Conservation (phyloP, 2,113 vertebrate species). For the Chaenocephalus aceratus region DNA sequence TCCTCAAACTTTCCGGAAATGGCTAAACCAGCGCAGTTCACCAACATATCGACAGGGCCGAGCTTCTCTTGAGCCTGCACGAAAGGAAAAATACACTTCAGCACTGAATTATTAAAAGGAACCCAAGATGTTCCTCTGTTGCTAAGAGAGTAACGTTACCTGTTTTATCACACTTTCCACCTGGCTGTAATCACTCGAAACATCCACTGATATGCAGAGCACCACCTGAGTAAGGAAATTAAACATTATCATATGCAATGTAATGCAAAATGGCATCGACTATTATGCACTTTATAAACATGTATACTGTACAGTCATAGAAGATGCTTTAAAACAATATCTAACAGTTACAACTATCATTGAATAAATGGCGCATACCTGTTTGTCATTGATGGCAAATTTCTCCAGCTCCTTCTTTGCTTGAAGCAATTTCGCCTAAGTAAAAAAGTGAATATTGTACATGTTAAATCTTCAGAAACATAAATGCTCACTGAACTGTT, state of each 20-base stretch:
- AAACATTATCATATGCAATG: constrained; percentile 11
- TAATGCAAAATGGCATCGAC: neutral
- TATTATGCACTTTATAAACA: neutral
- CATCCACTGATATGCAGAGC: constrained; percentile 95
- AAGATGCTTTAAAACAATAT: neutral
- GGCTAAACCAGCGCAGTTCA: constrained; percentile 94
- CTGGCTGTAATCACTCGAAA: constrained; percentile 93
- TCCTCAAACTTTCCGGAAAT: constrained; percentile 95
- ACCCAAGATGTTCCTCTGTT: constrained; percentile 19
- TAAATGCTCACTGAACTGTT: neutral
- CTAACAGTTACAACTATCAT: neutral
- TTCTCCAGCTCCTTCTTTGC: constrained; percentile 98
- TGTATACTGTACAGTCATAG: too few relatives aligned
- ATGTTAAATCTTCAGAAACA: neutral
- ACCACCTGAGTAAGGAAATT: constrained; percentile 87
- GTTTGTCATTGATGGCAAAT: constrained; percentile 94
- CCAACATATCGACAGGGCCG: constrained; percentile 97
- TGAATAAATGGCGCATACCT: constrained; percentile 81
- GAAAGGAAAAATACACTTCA: constrained; percentile 4
- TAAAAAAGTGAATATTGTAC: constrained; percentile 3
- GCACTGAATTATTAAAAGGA: constrained; percentile 29
- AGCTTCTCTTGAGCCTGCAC: constrained; percentile 95
- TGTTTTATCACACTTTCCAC: constrained; percentile 97
- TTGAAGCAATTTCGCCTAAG: constrained; percentile 92
- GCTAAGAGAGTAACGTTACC: constrained; percentile 78